These are phyloP conservation scores for Onychostruthus taczanowskii DNA, from an alignment of 2,113 vertebrate genomes.

Conservation along the genomic window DNA sequence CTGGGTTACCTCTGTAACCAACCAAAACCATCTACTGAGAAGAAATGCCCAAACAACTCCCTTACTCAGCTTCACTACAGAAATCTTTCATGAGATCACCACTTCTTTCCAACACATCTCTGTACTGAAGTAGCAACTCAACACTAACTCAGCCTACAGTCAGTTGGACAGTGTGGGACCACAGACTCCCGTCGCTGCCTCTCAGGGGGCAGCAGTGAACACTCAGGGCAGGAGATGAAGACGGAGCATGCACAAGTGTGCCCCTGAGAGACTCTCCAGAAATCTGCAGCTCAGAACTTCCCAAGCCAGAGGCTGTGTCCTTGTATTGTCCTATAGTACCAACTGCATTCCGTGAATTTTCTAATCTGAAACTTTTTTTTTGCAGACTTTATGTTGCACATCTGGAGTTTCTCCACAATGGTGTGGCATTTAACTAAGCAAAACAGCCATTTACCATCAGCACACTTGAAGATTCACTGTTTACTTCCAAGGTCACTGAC, in stretches of 20 bases:
- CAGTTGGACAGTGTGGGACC: neutral
- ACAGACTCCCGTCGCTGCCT: neutral
- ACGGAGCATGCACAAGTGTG: neutral
- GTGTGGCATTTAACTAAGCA: too few relatives aligned
- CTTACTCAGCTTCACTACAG: neutral
- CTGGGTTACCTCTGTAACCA: neutral
- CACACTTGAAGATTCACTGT: too few relatives aligned
- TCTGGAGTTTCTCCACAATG: too few relatives aligned
- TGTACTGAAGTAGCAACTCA: neutral
- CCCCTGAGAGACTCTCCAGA: neutral
- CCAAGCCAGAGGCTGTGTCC: neutral
- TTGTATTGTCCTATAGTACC: neutral
- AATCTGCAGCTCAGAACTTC: neutral
- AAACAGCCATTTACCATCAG: too few relatives aligned
- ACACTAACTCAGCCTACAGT: neutral
- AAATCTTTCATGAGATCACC: neutral
- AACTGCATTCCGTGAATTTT: neutral
- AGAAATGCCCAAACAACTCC: neutral
- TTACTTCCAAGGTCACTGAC: too few relatives aligned
- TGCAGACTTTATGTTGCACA: too few relatives aligned
- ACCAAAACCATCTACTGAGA: neutral
- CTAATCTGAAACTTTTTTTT: neutral
- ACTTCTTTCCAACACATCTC: neutral
- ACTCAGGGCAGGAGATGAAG: fast-evolving
- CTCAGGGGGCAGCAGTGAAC: neutral